A percentile compares a stretch with the other conserved stretches of the same genome.
Conservation (phyloP, 2,113 vertebrate genomes). For the Litocranius walleri region DNA sequence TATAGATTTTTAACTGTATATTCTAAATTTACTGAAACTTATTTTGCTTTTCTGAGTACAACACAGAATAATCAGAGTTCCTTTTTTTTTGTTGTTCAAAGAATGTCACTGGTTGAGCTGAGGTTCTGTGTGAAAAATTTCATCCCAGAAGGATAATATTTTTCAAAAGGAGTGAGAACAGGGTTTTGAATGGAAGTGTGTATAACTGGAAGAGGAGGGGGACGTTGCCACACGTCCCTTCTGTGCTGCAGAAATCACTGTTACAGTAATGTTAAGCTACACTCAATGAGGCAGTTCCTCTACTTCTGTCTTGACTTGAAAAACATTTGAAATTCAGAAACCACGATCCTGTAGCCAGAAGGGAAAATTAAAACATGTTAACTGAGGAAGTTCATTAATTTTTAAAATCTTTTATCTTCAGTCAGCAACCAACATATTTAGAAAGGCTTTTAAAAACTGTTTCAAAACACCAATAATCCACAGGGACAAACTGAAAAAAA, state of each 20-base stretch:
- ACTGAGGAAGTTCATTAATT: background rate
- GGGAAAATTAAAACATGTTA: slow-evolving; percentile 49
- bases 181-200: slow-evolving; percentile 43
- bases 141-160: slow-evolving; percentile 45
- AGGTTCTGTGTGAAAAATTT: slow-evolving; percentile 48
- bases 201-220: background rate
- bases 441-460: slow-evolving; percentile 19
- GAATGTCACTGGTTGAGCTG: background rate
- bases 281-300: background rate
- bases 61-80: background rate
- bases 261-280: background rate
- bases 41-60: background rate
- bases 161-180: slow-evolving; percentile 42
- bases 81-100: background rate
- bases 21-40: background rate
- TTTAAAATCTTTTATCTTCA: slow-evolving; percentile 32
- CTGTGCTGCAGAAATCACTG: background rate
- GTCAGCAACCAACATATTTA: slow-evolving; percentile 18
- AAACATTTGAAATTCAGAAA: slow-evolving; percentile 44
- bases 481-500: slow-evolving; percentile 18
- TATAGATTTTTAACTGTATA: background rate
- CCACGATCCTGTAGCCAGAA: background rate
- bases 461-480: slow-evolving; percentile 40
- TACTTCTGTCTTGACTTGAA: background rate
- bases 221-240: background rate